Base-by-base conservation (phyloP, 2,888 invertebrate genomes). In the Keiferia lycopersicella region DNA sequence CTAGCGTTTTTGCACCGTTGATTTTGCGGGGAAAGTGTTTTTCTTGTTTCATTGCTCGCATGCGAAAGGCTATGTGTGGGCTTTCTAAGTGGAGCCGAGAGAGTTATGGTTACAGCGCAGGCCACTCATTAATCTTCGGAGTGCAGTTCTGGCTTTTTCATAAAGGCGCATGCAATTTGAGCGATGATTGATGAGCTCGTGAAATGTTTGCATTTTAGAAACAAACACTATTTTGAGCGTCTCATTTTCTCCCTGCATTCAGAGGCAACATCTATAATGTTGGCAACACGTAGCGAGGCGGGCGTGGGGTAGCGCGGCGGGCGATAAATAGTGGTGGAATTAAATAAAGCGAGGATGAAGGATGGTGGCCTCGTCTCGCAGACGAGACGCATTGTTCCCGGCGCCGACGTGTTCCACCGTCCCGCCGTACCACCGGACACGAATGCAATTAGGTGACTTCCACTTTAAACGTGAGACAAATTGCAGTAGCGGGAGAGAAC, bases 321-420 rank as follows among this genome's bases (percentile, higher is more conserved):
- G 71, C 68, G 71, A 73, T 70, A 73, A 73, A 73, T 71, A 73
- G 68, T 67, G 64, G 45, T 65, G 64, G 71, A 71, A 71, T 73
- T 73, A 73, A 74, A 74, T 71, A 71, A 72, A 71, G 70, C 67
- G 64, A 30, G 63, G 63, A 45, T 57, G 66, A 62, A 22, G 66
- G 69, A 68, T 57, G 64, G 61, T 59, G 67, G 71, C 64, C 69
- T 67, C 68, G 53, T 62, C 61, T 60, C 66, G 68, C 56, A 16
- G 34, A 51, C 64, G 51, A 64, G 64, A 61, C 72, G 69, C 74
- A 77, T 77, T 77, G 77, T 77, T 76, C 71, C 69, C 69, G 74
- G 74, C 75, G 76, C 70, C 75, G 38, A 39, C 38, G 39, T 20
- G 38, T 38, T 16, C 34, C 56, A 30, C 56, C 56, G 56, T 26